Percentiles rank a stretch among this genome's conserved stretches.
These are phyloP conservation scores for Dromius quadrimaculatus DNA, from an alignment of 2,888 invertebrate species.

Conservation along the genomic window DNA sequence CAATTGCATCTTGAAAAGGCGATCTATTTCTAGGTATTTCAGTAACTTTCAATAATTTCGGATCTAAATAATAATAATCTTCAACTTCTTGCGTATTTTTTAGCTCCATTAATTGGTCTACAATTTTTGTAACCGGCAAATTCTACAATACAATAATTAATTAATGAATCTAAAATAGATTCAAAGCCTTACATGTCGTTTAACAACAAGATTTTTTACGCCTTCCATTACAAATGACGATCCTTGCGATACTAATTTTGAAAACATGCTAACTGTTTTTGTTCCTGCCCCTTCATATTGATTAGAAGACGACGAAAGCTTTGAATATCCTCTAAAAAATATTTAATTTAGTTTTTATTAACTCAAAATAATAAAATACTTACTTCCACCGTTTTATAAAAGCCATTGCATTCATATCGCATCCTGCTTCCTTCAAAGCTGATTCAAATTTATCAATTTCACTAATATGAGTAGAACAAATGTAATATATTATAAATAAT, in stretches of 20 bases:
- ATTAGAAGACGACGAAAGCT: slow-evolving; percentile 79
- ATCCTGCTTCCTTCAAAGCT: slow-evolving; percentile 83
- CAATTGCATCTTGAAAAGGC: slow-evolving; percentile 88
- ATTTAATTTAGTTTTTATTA: slow-evolving; percentile 6
- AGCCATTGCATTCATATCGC: slow-evolving; percentile 86
- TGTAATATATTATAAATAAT: slow-evolving; percentile 91
- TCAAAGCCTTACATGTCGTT: slow-evolving; percentile 85
- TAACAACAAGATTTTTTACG: slow-evolving; percentile 98
- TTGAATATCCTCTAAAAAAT: slow-evolving; percentile 77
- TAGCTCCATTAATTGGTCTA: slow-evolving; percentile 89
- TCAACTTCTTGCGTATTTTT: slow-evolving; percentile 83
- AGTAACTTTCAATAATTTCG: slow-evolving; percentile 86
- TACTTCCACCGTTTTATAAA: slow-evolving; percentile 95
- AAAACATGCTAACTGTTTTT: slow-evolving; percentile 98
- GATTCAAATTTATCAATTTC: slow-evolving; percentile 87
- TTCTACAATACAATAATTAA: slow-evolving; percentile 72
- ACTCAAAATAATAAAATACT: slow-evolving; percentile 60
- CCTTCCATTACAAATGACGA: slow-evolving; percentile 99
- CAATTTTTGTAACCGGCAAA: slow-evolving; percentile 92
- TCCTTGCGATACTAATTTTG: slow-evolving; percentile 95
- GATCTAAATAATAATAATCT: slow-evolving; percentile 95
- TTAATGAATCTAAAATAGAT: slow-evolving; percentile 11
- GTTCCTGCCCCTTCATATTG: slow-evolving; percentile 94
- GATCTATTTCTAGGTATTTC: slow-evolving; percentile 75
- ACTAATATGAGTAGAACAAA: slow-evolving; percentile 84